phyloP scores from a whole-genome alignment of 1,140 invertebrate species.

The Saxidomus purpurata region DNA sequence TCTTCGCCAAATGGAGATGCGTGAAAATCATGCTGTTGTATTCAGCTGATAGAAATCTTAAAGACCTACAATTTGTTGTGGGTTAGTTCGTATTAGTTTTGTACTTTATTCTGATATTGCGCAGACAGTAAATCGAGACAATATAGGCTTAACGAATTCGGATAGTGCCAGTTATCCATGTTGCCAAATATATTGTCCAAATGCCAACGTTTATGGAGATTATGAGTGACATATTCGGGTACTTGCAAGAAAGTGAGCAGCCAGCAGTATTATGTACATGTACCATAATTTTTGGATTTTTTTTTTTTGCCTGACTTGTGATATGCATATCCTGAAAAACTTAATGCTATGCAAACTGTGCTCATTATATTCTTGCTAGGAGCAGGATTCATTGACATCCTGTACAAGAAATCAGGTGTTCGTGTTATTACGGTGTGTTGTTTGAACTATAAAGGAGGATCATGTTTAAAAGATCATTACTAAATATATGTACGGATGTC shows the following conservation, averaged over 20 bases:
- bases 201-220: not conserved
- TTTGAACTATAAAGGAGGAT: not conserved
- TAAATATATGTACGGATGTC: not conserved
- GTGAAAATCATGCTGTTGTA: conserved; percentile 80
- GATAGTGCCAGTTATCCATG: not conserved
- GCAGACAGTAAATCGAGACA: not conserved
- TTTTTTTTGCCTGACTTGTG: not conserved
- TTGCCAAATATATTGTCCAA: not conserved
- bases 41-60: conserved; percentile 73
- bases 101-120: not conserved
- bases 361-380: not conserved
- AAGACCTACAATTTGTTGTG: not conserved
- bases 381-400: not conserved
- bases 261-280: not conserved
- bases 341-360: not conserved
- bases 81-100: not conserved
- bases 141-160: not conserved
- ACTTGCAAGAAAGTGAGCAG: not conserved
- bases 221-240: not conserved
- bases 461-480: not conserved
- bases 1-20: conserved; percentile 78
- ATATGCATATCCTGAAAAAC: not conserved
- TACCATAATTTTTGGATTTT: not conserved
- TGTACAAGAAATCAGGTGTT: not conserved
- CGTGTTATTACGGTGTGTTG: not conserved